Percentiles rank a stretch among this genome's conserved stretches.
These are phyloP conservation scores for Barnardius zonarius DNA, from an alignment of 2,113 vertebrate genomes.

Conservation along the genomic window DNA sequence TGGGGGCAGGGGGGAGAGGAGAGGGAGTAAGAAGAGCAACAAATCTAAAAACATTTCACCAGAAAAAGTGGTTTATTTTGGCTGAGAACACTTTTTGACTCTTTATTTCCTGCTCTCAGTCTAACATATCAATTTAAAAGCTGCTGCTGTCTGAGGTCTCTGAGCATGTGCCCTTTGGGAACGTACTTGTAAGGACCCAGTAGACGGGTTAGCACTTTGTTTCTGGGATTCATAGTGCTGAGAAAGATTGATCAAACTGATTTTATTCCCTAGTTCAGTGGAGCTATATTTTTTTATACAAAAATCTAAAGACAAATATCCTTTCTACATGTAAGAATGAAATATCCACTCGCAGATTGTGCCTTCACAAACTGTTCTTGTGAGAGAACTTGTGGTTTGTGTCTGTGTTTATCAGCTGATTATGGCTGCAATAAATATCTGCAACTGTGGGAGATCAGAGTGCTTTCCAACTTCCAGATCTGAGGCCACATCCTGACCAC, in stretches of 20 bases:
- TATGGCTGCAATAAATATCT: not conserved
- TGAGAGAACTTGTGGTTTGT: not conserved
- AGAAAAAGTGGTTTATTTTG: not conserved
- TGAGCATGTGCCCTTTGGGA: not conserved
- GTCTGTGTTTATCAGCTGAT: not conserved
- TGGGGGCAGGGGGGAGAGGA: rapidly evolving
- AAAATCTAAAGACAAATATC: not conserved
- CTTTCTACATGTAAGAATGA: not conserved
- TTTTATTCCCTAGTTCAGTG: not conserved
- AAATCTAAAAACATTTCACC: not conserved
- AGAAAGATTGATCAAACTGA: not conserved
- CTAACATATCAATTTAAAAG: not conserved
- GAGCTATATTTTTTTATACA: not conserved
- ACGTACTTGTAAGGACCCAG: not conserved
- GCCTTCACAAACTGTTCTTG: not conserved
- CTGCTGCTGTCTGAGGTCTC: not conserved
- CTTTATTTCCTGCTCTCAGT: not conserved
- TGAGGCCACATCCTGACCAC: not conserved
- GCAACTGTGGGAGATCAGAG: not conserved
- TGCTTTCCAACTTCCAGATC: not conserved
- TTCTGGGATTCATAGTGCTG: not conserved
- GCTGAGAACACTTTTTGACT: not conserved
- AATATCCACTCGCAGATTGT: not conserved
- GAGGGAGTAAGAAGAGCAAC: not conserved
- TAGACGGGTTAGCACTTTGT: not conserved